Base-by-base conservation (phyloP, 2,113 vertebrate genomes). In the Psophia crepitans region DNA sequence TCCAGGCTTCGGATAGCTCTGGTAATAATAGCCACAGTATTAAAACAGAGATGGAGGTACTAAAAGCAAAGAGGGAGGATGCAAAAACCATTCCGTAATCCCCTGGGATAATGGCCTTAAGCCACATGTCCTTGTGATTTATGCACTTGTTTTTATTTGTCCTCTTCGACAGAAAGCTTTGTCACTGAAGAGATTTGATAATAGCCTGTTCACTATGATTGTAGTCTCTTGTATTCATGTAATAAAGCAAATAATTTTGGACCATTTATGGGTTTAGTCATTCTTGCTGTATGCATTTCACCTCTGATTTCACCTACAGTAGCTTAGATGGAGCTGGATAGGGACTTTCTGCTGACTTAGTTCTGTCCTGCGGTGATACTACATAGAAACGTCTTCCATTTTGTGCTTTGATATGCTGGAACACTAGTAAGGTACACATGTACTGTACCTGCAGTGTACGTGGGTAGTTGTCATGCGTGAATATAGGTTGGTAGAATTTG, bases 141-240 rank as follows among this genome's bases (percentile, higher is more conserved):
- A 89, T 96, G 91, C 75, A 84, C 90, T 97, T 96, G 71, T 89
- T 96, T 97, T 96, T 97, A 97, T 98, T 97, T 97, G 82, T 97
- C 79, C 68, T 85, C 80, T 97, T 97, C 8, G 32, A 84, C 64
- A 54, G 46, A 32, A 94, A 94, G 95, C 92, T 97, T 94, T 97
- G 90, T 96, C 90, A 65, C 66, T 35, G 56, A 91, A 95, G 88
- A 94, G 94, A 96, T 97, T 96, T 97, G 93, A 89, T 98, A 97
- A 96, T 93, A 93, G 88, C 87, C 69, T 97, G 69, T 96, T 97
- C 48, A 51, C 39, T 74, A 53, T 80, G n/a, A 70, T 79, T 95
- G 70, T 58, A 91, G 84, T 96, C 85, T 95, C 92, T 97, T 94
- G 85, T 91, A 60, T 79, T 92, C 33, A 2, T 81, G 5, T 95